A percentile compares a stretch with the other conserved stretches of the same genome.
These are phyloP conservation scores for Dipodomys stephensi DNA, from an alignment of 2,113 vertebrate species.

Conservation along the genomic window DNA sequence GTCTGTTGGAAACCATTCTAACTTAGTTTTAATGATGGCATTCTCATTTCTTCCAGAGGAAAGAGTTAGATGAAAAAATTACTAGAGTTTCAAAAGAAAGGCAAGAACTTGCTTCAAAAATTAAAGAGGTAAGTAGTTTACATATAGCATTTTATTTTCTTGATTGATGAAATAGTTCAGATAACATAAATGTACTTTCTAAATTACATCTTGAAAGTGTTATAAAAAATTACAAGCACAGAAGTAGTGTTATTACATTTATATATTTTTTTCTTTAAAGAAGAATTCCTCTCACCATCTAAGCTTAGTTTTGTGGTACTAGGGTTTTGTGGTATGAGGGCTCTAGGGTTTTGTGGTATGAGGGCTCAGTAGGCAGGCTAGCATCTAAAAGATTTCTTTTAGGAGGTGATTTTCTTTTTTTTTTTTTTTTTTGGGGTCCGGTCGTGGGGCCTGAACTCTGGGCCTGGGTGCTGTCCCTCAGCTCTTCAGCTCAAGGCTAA, in stretches of 20 bases:
- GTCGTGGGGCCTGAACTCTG: too few species aligned
- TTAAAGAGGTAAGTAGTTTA: slow-evolving; percentile 87
- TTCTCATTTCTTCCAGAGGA: slow-evolving; percentile 82
- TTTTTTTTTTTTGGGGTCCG: slow-evolving; percentile 41
- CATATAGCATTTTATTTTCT: neutral
- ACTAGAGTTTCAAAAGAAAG: slow-evolving; percentile 86
- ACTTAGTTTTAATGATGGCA: neutral
- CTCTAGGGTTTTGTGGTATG: too few species aligned
- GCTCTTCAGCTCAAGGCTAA: too few species aligned
- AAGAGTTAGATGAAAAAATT: slow-evolving; percentile 85
- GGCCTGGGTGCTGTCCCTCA: too few species aligned
- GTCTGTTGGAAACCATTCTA: neutral
- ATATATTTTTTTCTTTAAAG: neutral
- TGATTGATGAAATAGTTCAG: neutral
- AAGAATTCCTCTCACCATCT: neutral
- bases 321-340: too few species aligned
- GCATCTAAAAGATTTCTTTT: neutral
- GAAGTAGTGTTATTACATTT: neutral
- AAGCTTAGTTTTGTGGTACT: neutral
- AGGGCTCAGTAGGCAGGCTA: too few species aligned
- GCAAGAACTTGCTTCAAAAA: slow-evolving; percentile 86
- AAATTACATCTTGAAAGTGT: neutral
- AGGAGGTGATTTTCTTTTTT: slow-evolving; percentile 25
- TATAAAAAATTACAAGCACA: neutral
- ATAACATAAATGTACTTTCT: neutral